Base-by-base conservation (phyloP, 2,113 vertebrate genomes). In the Sapayoa aenigma region DNA sequence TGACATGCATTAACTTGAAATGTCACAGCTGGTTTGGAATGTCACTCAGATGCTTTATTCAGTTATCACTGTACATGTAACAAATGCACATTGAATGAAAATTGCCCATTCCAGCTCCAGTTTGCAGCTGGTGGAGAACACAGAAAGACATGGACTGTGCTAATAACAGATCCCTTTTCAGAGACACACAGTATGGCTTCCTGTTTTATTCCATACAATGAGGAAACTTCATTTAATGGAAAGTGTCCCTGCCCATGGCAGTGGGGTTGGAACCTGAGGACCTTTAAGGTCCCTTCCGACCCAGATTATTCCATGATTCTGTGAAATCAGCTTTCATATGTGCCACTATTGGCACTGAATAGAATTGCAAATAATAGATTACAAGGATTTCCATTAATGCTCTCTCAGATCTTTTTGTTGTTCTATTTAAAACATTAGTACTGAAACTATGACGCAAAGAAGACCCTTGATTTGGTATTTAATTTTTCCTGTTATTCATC, bases 1-100 rank as follows among this genome's bases (percentile, higher is more conserved):
- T 79, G 93, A 72, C 90, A 95, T 83, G 62, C 56, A 87, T 56
- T 89, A 69, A 95, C 23, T n/a, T 55, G 79, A 97, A 96, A 95
- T 88, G 93, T 79, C 91, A 96, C 49, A 27, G 37, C 59, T 89
- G 74, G 44, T 93, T 95, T 87, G 56, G 79, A 94, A 88, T 89
- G 78, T 69, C 93, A 94, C 73, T 95, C 53, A 82, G 68, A 79
- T 90, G 79, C 12, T 96, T 81, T 63, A 25, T 93, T 62, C 53
- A 52, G 77, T 95, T 84, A 94, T 78, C 59, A 39, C 39, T 52
- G 84, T 68, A 83, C 42, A 44, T 71, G 49, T 87, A 94, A 94
- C 72, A 89, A 71, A 80, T 19, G 67, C 55, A 83, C 31, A 78
- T 25, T 25, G 59, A 39, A 67, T 75, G 41, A 69, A 92, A 96